Base-by-base conservation (phyloP, 2,888 invertebrate species). In the Eulithis testata region DNA sequence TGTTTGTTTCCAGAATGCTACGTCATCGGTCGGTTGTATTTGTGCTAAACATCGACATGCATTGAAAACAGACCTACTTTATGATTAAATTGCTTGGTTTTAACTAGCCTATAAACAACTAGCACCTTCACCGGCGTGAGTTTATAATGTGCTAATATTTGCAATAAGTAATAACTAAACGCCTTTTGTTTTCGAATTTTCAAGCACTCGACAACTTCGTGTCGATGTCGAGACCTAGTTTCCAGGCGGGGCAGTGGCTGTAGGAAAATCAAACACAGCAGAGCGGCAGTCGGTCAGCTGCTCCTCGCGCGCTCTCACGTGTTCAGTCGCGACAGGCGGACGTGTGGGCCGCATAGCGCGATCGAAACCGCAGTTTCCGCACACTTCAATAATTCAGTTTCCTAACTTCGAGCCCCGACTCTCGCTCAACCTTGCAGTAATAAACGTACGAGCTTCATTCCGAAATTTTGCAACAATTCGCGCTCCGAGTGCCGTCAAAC, bases 391-490 rank as follows among this genome's bases (percentile, higher is more conserved):
- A 80, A 80, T 79, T 83, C 75, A 78, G 58, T 47, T 63, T 47
- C 44, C 76, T 78, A 68, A 76, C 73, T 68, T 71, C 75, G 78
- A 69, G 76, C 74, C 69, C 71, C 75, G 76, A 76, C 73, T 81
- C 73, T 77, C 76, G 71, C 70, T 59, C 66, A 83, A 76, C 82
- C 82, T 84, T 82, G 85, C 77, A 75, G 78, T 80, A 64, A 54
- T 64, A 75, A 78, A 76, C 78, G 56, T 63, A 60, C 55, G 76
- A 78, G 70, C 79, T 78, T 78, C 79, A 77, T 79, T 80, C 76
- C 78, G 73, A 79, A 81, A 84, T 90, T 89, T 88, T 82, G 88
- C 86, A 90, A 89, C 75, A 66, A 74, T 79, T 78, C 79, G 79
- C 80, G 76, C 77, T 67, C 76, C 70, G 75, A 73, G 73, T 74